Evolutionary conservation across 2,113 vertebrate species (phyloP), one percentile per base, ranked within the genome.

Genomic region (Tachysurus vachellii): DNA sequence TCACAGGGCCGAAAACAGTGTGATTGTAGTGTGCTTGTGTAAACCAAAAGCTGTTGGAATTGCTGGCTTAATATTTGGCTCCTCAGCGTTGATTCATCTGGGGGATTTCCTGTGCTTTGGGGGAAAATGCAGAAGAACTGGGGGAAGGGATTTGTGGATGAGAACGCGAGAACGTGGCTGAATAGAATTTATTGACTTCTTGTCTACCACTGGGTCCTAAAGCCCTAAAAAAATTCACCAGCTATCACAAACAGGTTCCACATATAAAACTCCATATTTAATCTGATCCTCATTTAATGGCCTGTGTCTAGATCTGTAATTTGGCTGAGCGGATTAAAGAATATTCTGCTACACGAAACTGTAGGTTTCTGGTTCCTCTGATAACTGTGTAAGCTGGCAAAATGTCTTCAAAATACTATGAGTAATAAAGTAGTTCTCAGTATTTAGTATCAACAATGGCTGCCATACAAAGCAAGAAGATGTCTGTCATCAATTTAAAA

Each of bases 191-290:
- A 79, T 85, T 85, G 79, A 77, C 44, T 66, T 44, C 44, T 86
- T 28, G 31, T 75, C 59, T 68, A 44, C 62, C n/a, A 7, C 86
- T 80, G 89, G 86, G 89, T 89, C 89, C 80, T 86, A 88, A 83
- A 86, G 83, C 57, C 86, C 26, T 7, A 12, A 19, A 62, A 50
- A 73, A 44, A 42, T 44, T 21, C 36, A 71, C 53, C 47, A 70
- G 11, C 26, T n/a, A 26, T 28, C 13, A 28, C 47, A 11, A 53
- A 16, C 12, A n/a, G 23, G 23, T 53, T 53, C 42, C 73, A 76
- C 23, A 77, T 47, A 77, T 28, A 26, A 54, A 77, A 77, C 28
- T 77, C 2, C 13, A 14, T 54, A 8, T 53, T 26, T 10, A n/a
- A 12, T 50, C 11, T 76, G 23, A 50, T 26, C 2, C 1, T 76